Evolutionary conservation across 2,113 vertebrate genomes (phyloP).

Genomic region (Myotis davidii): DNA sequence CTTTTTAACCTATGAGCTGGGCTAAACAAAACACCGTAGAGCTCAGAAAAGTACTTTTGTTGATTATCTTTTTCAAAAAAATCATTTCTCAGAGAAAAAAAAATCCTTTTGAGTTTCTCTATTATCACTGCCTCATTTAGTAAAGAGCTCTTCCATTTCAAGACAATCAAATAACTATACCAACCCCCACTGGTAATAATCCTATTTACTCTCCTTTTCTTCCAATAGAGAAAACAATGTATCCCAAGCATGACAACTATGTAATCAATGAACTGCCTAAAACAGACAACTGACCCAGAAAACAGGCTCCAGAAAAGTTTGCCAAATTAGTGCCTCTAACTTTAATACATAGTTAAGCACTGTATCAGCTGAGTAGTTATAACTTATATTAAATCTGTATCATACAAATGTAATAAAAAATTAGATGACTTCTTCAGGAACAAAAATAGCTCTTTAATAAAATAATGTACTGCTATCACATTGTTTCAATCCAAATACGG

Average conservation of each 20-base stretch:
- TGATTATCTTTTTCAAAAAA: conserved; percentile 3
- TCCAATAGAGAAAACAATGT: conserved; percentile 14
- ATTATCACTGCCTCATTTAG: neutral
- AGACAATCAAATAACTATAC: conserved; percentile 1
- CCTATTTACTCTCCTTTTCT: conserved; percentile 1
- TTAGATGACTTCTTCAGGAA: conserved; percentile 57
- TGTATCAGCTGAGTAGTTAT: neutral
- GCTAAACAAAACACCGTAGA: neutral
- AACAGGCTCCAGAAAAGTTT: conserved; percentile 13
- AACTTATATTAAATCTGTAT: neutral
- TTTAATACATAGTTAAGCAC: neutral
- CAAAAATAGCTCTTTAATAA: conserved; percentile 74
- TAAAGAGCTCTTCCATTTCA: conserved; percentile 24
- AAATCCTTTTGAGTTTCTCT: conserved; percentile 7
- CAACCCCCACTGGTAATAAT: neutral
- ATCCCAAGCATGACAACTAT: neutral
- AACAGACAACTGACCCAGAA: conserved; percentile 31
- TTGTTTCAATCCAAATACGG: conserved; percentile 91
- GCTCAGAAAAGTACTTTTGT: conserved; percentile 14
- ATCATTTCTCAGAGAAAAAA: conserved; percentile 39
- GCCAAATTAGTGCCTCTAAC: neutral
- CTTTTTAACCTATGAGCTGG: conserved; percentile 18
- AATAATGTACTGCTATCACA: conserved; percentile 81
- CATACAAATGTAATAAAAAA: conserved; percentile 7
- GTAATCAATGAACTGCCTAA: neutral